A percentile compares a stretch with the other conserved stretches of the same genome.
These are phyloP conservation scores for human (Homo sapiens) DNA, from an alignment of 2,113 vertebrate species.

Conservation along the genomic window DNA sequence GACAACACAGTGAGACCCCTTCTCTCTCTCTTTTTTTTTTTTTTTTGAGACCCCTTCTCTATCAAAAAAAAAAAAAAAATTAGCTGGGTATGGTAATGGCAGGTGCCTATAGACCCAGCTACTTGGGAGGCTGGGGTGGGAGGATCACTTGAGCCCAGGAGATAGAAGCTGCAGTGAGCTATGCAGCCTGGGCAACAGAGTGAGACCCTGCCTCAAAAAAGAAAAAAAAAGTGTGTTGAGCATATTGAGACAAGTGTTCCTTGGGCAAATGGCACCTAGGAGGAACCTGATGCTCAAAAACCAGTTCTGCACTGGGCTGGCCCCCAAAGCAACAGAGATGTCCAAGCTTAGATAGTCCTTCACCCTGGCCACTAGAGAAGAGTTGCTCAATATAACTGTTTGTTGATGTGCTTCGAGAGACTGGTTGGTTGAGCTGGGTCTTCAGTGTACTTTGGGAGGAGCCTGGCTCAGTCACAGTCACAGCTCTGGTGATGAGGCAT, in stretches of 20 bases:
- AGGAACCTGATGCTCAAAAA: not conserved
- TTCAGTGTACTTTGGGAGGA: not conserved
- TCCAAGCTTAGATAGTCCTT: not conserved
- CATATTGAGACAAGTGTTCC: not conserved
- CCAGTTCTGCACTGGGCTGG: not conserved
- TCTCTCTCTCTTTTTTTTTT: too few species aligned
- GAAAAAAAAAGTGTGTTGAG: not conserved
- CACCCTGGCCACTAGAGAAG: not conserved
- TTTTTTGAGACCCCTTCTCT: too few species aligned
- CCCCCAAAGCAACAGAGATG: not conserved
- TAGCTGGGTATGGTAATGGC: too few species aligned
- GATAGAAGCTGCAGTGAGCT: too few species aligned
- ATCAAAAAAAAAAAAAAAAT: too few species aligned
- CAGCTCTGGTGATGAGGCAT: not conserved
- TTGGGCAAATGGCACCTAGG: not conserved
- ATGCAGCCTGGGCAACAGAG: too few species aligned
- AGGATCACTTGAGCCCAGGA: too few species aligned
- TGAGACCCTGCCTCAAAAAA: too few species aligned
- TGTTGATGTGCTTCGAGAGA: too few species aligned
- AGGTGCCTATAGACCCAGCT: too few species aligned
- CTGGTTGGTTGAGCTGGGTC: not conserved
- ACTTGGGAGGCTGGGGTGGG: too few species aligned
- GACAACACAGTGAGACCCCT: too few species aligned
- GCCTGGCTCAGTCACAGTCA: not conserved
- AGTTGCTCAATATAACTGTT: not conserved